A percentile compares a stretch with the other conserved stretches of the same genome.
Evolutionary conservation across 2,113 vertebrate genomes (phyloP).

Genomic region (Callocephalon fimbriatum): DNA sequence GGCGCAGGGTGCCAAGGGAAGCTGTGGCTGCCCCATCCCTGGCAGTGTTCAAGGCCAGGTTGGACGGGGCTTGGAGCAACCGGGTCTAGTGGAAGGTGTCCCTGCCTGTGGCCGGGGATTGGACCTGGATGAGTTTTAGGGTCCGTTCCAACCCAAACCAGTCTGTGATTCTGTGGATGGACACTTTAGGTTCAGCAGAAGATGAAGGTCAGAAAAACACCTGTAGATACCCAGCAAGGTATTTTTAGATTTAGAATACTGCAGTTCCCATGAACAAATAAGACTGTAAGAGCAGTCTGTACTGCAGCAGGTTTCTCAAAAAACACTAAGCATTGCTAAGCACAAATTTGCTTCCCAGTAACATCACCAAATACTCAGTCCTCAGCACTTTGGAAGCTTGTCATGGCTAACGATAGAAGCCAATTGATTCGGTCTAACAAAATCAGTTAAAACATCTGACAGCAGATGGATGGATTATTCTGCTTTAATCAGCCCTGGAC

Average conservation of each 20-base stretch:
- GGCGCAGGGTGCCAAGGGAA: no score
- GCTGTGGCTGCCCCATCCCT: no score
- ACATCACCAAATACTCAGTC: neutral
- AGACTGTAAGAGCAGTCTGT: accelerated
- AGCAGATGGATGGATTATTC: neutral
- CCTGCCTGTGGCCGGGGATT: no score
- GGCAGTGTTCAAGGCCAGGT: no score
- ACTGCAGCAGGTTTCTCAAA: neutral
- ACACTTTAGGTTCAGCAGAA: neutral
- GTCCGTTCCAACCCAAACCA: neutral
- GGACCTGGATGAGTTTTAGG: no score
- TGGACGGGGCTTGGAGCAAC: no score
- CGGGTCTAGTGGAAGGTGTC: no score
- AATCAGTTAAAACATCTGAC: accelerated
- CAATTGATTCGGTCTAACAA: accelerated
- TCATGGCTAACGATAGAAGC: accelerated
- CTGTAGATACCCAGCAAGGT: neutral
- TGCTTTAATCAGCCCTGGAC: neutral
- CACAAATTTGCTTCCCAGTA: neutral
- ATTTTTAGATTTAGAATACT: neutral
- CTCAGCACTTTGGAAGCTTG: neutral
- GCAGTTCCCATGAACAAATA: neutral
- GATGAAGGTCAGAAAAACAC: accelerated
- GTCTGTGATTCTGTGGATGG: neutral
- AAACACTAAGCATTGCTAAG: accelerated